Evolutionary conservation across 2,888 invertebrate species (phyloP).

Genomic region (Crematogaster levior): DNA sequence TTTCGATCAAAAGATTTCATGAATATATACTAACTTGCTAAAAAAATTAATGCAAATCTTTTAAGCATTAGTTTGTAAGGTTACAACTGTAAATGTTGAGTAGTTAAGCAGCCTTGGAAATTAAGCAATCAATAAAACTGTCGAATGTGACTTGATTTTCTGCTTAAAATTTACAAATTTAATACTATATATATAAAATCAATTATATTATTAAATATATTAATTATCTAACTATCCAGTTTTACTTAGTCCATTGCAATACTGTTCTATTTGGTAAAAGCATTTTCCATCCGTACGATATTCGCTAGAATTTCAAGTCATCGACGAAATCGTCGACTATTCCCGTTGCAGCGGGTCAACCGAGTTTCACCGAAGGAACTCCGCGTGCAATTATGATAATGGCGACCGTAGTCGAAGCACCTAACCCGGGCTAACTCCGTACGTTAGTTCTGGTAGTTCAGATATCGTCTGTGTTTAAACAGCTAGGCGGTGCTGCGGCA

Average conservation of each 20-base stretch:
- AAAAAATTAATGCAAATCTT: neutral
- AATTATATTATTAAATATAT: neutral
- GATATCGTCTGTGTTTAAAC: conserved; percentile 86
- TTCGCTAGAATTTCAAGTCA: conserved; percentile 66
- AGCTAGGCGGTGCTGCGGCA: conserved; percentile 82
- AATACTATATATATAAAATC: too few species aligned
- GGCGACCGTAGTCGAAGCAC: conserved; percentile 78
- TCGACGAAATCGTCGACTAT: conserved; percentile 72
- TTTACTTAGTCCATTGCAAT: neutral
- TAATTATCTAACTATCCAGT: neutral
- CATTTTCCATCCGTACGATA: conserved; percentile 15
- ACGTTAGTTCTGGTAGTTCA: conserved; percentile 83
- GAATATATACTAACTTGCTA: neutral
- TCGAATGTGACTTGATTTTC: neutral
- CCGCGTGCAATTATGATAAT: conserved; percentile 84
- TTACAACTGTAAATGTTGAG: neutral
- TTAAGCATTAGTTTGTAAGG: neutral
- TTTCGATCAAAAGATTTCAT: neutral
- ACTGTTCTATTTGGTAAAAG: neutral
- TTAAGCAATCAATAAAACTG: neutral
- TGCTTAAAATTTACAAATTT: neutral
- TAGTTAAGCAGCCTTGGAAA: neutral
- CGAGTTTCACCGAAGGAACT: conserved; percentile 76
- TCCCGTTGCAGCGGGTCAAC: conserved; percentile 75
- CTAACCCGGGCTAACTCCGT: conserved; percentile 78